phyloP scores from a whole-genome alignment of 2,797 vertebrate genomes.

The Lepus townsendii region DNA sequence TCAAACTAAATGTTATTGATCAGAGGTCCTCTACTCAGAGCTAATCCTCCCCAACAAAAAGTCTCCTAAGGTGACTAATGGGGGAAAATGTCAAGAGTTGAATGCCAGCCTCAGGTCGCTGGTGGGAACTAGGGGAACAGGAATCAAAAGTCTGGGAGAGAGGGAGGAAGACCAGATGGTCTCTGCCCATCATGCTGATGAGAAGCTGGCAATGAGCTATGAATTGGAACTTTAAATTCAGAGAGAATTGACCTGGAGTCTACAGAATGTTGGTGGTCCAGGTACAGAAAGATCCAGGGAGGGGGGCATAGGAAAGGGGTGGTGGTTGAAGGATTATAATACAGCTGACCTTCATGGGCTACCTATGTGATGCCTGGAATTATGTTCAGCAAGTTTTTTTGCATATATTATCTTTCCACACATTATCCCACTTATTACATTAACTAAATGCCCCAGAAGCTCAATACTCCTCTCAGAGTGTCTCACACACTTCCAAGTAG shows the following conservation, averaged over 20 bases:
- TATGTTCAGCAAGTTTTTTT: slow-evolving; percentile 52
- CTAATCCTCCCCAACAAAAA: not conserved
- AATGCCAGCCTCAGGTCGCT: not conserved
- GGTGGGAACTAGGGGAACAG: not conserved
- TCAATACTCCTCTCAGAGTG: slow-evolving; percentile 47
- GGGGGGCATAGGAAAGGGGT: no score
- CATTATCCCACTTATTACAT: slow-evolving; percentile 49
- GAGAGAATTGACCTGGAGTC: not conserved
- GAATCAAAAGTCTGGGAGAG: not conserved
- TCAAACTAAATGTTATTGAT: slow-evolving; percentile 23
- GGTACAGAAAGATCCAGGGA: not conserved
- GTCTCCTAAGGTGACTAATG: not conserved
- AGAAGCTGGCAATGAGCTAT: not conserved
- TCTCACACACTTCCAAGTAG: slow-evolving; percentile 58
- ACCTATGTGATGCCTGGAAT: not conserved
- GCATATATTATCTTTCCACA: slow-evolving; percentile 47
- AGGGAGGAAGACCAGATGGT: not conserved
- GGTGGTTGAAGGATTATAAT: not conserved
- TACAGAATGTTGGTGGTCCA: not conserved
- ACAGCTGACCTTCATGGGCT: not conserved
- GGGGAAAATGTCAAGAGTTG: not conserved
- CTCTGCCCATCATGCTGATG: not conserved
- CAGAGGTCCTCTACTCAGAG: not conserved
- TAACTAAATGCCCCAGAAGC: slow-evolving; percentile 51
- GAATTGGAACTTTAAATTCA: slow-evolving; percentile 1